Base-by-base conservation (phyloP, 2,113 vertebrate species). In the Callocephalon fimbriatum region DNA sequence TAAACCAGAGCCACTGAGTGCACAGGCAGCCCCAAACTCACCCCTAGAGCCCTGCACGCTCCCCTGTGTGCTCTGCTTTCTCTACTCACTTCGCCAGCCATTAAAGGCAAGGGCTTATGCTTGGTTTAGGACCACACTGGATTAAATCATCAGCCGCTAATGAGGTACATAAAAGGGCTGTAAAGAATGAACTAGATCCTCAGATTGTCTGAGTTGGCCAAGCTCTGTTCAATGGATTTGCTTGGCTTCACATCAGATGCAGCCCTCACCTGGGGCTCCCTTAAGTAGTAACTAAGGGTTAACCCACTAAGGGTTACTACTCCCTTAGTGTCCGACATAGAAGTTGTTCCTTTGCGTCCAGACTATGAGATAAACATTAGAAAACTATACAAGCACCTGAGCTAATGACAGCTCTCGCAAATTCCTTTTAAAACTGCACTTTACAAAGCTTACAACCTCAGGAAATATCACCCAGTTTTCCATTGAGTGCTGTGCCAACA, bases 171-270 rank as follows among this genome's bases (percentile, higher is more conserved):
- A 40, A 77, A 90, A 56, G 11, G 20, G 44, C 54, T 44, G 25
- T 26, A 45, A 62, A 31, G 54, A 27, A 51, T 31, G 68, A 72
- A 51, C 37, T 11, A 19, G 54, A 54, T 35, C 25, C 59, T 54
- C 32, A 56, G 23, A 7, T 6, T 17, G 25, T 15, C 72, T n/a
- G 25, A 29, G 5, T 7, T 14, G 21, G 37, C 40, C 78, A 58
- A 25, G 25, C 65, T 84, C 45, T 0, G 0, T 45, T 71, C 22
- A 8, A 18, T 7, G 31, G 56, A 71, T 48, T 51, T 1, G 0
- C n/a, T 32, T 44, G 45, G 63, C n/a, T 86, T 70, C 54, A 26
- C 31, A 51, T 23, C 23, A 56, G 47, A 40, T 0, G 0, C 54
- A 84, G n/a, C 63, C 32, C n/a, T 62, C 20, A 1, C 63, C n/a